Conservation (phyloP, 2,797 vertebrate species). For the Melanotaenia maccullochi region DNA sequence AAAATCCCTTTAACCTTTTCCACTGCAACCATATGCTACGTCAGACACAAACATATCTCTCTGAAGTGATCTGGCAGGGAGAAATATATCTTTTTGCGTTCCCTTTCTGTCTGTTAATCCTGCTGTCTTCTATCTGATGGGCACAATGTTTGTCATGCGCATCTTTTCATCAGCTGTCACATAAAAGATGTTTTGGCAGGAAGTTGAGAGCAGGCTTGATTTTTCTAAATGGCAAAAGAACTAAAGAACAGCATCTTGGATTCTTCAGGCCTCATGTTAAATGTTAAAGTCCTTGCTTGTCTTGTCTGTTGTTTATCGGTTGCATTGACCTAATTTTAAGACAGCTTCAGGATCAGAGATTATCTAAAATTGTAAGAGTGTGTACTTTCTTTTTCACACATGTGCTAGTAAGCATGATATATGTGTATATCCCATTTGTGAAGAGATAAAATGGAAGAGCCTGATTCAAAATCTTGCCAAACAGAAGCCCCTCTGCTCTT, state of each 20-base stretch:
- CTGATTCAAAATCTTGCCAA: neutral
- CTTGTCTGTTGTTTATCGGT: too few relatives aligned
- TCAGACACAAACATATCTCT: slow-evolving; percentile 44
- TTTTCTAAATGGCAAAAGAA: neutral
- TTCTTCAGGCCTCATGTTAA: neutral
- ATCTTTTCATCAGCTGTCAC: slow-evolving; percentile 11
- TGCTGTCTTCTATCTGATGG: slow-evolving; percentile 15
- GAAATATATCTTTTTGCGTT: slow-evolving; percentile 4
- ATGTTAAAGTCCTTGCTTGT: neutral
- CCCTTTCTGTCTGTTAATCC: slow-evolving; percentile 12
- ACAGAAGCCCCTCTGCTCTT: slow-evolving; percentile 33
- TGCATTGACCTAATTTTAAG: too few relatives aligned
- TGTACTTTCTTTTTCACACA: neutral
- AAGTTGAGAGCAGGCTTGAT: neutral
- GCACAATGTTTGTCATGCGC: slow-evolving; percentile 22
- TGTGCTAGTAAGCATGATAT: neutral
- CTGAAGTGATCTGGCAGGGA: slow-evolving; percentile 44
- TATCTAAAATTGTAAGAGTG: neutral
- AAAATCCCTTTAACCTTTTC: slow-evolving; percentile 44
- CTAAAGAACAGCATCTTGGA: neutral
- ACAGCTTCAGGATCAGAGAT: too few relatives aligned
- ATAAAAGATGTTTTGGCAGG: slow-evolving; percentile 21
- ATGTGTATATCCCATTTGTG: neutral
- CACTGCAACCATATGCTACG: slow-evolving; percentile 39
- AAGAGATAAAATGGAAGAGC: neutral